Conservation (phyloP, 2,113 vertebrate species). For the Pungitius pungitius region DNA sequence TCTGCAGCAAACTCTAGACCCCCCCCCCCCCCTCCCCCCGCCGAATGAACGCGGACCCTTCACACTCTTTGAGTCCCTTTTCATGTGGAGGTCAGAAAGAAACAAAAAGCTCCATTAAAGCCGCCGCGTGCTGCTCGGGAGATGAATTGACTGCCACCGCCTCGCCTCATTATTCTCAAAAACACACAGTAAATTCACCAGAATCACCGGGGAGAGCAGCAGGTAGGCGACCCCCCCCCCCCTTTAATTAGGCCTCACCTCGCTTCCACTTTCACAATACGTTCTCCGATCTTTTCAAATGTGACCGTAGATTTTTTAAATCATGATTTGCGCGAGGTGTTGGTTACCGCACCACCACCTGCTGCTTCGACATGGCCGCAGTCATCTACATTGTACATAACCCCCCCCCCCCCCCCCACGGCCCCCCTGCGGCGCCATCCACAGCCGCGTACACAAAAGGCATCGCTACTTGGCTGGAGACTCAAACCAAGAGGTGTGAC, state of each 20-base stretch:
- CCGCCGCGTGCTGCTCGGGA: slow-evolving; percentile 33
- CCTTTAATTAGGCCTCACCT: slow-evolving; percentile 44
- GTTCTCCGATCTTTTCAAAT: slow-evolving; percentile 6
- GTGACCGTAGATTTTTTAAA: neutral
- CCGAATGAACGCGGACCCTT: neutral
- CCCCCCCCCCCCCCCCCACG: too few relatives aligned
- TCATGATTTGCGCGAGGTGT: neutral
- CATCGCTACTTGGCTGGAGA: slow-evolving; percentile 20
- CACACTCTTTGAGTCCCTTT: slow-evolving; percentile 13
- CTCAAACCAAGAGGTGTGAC: slow-evolving; percentile 45
- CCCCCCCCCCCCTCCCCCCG: too few relatives aligned
- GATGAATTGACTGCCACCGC: slow-evolving; percentile 43
- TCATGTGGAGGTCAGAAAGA: slow-evolving; percentile 54
- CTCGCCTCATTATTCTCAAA: slow-evolving; percentile 58
- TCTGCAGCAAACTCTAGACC: neutral
- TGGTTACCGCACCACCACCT: slow-evolving; percentile 1
- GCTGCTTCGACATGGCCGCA: slow-evolving; percentile 6
- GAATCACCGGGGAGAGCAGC: slow-evolving; percentile 13
- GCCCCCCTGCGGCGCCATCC: neutral
- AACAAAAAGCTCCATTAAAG: slow-evolving; percentile 51
- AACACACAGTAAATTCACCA: slow-evolving; percentile 26
- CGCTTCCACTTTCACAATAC: slow-evolving; percentile 12
- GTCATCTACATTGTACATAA: neutral
- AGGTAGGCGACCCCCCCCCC: slow-evolving; percentile 31
- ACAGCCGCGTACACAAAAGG: slow-evolving; percentile 15